A percentile compares a stretch with the other conserved stretches of the same genome.
These are phyloP conservation scores for Neolamprologus sp. DNA, from an alignment of 2,113 vertebrate species.

Conservation along the genomic window DNA sequence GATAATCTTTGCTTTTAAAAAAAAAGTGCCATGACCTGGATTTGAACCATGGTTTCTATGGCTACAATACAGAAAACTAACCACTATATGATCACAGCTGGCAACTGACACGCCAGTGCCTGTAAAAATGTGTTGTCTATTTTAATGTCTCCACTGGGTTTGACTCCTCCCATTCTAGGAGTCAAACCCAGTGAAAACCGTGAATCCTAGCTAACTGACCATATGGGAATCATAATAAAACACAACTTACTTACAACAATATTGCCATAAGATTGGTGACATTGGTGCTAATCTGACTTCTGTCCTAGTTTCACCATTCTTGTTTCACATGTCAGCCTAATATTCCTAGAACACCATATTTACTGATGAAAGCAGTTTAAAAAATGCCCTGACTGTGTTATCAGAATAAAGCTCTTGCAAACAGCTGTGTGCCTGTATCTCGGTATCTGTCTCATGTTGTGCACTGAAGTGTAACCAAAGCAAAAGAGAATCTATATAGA, in stretches of 20 bases:
- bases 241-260: neutral
- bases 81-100: neutral
- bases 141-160: neutral
- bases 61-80: neutral
- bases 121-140: neutral
- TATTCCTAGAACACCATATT: neutral
- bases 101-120: neutral
- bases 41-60: neutral
- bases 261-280: neutral
- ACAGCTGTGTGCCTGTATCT: neutral
- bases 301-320: neutral
- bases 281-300: neutral
- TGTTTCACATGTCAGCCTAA: neutral
- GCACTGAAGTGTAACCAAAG: neutral
- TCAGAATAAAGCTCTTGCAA: neutral
- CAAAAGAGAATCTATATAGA: slow-evolving; percentile 19
- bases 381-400: neutral
- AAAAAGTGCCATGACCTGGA: neutral
- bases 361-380: neutral
- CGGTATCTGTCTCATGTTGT: neutral
- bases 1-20: neutral
- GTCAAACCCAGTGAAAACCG: neutral
- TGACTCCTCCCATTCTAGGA: neutral
- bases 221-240: neutral
- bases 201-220: neutral